phyloP scores from a whole-genome alignment of 2,888 invertebrate species.

The Agrilus mali region DNA sequence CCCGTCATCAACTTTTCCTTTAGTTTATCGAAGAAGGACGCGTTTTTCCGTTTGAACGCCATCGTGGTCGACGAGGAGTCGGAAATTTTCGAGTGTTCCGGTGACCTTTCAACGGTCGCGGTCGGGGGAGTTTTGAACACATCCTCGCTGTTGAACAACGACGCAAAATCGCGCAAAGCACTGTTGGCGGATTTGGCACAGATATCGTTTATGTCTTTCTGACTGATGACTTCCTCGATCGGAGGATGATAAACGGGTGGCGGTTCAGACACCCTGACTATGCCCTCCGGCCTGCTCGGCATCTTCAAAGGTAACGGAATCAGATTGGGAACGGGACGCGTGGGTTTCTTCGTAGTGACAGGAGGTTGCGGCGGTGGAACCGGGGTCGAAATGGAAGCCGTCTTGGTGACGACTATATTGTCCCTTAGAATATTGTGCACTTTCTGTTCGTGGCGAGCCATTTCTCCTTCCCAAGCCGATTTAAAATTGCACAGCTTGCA shows the following conservation, averaged over 20 bases:
- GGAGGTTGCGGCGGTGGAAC: conserved; percentile 26
- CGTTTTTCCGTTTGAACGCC: conserved; percentile 49
- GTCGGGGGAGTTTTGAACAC: conserved; percentile 20
- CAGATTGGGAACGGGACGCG: conserved; percentile 61
- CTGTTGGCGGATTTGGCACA: conserved; percentile 36
- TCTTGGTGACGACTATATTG: conserved; percentile 23
- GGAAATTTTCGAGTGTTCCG: conserved; percentile 20
- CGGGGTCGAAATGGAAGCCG: conserved; percentile 60
- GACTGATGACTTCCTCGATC: conserved; percentile 29
- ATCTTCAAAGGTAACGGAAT: conserved; percentile 44
- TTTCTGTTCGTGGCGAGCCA: conserved; percentile 39
- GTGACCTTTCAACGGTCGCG: conserved; percentile 10
- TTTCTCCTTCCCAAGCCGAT: conserved; percentile 44
- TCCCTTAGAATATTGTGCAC: conserved; percentile 31
- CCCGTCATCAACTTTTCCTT: conserved; percentile 60
- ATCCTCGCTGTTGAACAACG: conserved; percentile 32
- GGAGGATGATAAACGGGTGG: conserved; percentile 10
- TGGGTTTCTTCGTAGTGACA: conserved; percentile 26
- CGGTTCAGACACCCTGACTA: conserved; percentile 2
- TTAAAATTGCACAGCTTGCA: conserved; percentile 44
- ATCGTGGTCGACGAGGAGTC: conserved; percentile 17
- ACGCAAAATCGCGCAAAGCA: conserved; percentile 43
- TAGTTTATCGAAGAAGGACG: conserved; percentile 71
- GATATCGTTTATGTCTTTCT: conserved; percentile 36
- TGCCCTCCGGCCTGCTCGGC: conserved; percentile 1